Percentiles rank a stretch among this genome's conserved stretches.
Evolutionary conservation across 2,113 vertebrate genomes (phyloP).

Genomic region (Cranoglanis bouderius): DNA sequence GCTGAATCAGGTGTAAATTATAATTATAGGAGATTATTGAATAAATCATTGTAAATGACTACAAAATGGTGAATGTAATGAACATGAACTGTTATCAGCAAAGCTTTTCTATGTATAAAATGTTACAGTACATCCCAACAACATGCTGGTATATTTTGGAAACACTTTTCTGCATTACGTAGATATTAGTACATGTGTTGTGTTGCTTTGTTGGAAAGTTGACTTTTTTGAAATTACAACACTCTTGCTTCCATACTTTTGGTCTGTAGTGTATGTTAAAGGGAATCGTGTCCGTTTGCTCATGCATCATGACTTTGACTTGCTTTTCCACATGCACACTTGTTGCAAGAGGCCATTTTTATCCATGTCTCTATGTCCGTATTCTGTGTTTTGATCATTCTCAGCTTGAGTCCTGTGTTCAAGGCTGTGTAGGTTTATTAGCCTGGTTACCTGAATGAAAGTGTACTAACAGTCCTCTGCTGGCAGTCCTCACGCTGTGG

Average conservation of each 20-base stretch:
- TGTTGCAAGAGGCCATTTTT: background rate
- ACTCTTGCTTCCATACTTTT: slow-evolving; percentile 6
- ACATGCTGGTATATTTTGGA: background rate
- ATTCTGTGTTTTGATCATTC: background rate
- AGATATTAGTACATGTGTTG: background rate
- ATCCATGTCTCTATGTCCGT: background rate
- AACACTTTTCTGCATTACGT: background rate
- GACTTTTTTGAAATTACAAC: background rate
- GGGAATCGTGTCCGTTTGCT: background rate
- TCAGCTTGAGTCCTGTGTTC: background rate
- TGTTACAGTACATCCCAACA: background rate
- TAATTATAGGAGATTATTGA: background rate
- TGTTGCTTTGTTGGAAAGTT: background rate
- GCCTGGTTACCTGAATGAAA: background rate
- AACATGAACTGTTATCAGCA: background rate
- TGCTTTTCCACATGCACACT: slow-evolving; percentile 21
- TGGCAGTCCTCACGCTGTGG: background rate
- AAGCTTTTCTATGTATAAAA: background rate
- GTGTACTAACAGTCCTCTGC: background rate
- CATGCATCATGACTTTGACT: background rate
- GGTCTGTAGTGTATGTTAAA: slow-evolving; percentile 10
- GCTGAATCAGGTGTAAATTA: background rate
- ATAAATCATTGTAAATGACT: background rate
- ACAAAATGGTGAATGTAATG: background rate
- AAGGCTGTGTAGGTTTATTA: background rate